phyloP scores from a whole-genome alignment of 1,140 invertebrate species.

The Tetramorium simillimum region DNA sequence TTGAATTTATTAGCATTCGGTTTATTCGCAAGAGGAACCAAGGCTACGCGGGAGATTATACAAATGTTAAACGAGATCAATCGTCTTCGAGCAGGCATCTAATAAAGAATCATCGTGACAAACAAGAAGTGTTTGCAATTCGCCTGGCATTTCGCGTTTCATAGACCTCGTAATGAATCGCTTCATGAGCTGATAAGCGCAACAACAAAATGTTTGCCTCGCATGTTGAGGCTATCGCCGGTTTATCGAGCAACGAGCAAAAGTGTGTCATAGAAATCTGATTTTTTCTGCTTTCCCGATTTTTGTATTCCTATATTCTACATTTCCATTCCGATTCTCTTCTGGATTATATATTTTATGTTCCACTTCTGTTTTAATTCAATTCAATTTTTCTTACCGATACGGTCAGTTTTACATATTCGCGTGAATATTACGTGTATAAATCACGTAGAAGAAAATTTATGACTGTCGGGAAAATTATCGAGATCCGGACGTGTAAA shows the following conservation, averaged over 20 bases:
- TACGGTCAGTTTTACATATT: not conserved
- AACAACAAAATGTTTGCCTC: conserved; percentile 16
- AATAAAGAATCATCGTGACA: not conserved
- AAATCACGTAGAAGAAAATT: not conserved
- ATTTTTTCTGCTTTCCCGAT: not conserved
- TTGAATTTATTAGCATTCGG: conserved; percentile 60
- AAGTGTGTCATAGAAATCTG: conserved; percentile 3
- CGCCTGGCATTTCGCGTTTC: conserved; percentile 3
- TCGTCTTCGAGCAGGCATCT: conserved; percentile 25
- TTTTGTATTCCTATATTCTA: not conserved
- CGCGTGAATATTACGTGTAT: not conserved
- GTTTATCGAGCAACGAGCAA: conserved; percentile 2
- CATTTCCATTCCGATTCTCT: not conserved
- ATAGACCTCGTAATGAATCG: not conserved
- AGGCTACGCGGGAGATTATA: not conserved
- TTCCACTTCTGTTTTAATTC: not conserved
- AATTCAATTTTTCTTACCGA: not conserved
- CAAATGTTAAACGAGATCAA: conserved; percentile 53
- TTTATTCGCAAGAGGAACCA: conserved; percentile 57
- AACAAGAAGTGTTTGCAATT: conserved; percentile 9
- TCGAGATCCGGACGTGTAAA: not conserved
- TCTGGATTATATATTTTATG: not conserved
- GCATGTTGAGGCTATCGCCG: conserved; percentile 10
- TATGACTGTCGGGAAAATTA: not conserved
- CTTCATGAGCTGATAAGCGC: conserved; percentile 20